A percentile compares a stretch with the other conserved stretches of the same genome.
Conservation (phyloP, 2,888 invertebrate species). For the Diarsia rubi region DNA sequence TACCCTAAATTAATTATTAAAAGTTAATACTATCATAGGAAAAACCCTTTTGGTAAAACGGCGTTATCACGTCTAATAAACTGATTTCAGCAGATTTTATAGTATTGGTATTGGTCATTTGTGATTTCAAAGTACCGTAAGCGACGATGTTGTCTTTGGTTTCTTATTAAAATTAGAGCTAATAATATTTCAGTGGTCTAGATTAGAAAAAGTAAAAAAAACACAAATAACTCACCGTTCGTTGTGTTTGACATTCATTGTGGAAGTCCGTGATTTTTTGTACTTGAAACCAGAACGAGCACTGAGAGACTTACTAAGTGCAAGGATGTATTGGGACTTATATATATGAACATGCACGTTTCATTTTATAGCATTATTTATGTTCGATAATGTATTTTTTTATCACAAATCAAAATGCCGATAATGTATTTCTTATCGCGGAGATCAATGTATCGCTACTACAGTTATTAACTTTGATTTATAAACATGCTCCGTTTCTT, state of each 20-base stretch:
- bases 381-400: conserved; percentile 65
- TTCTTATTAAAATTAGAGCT: not conserved
- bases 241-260: conserved; percentile 48
- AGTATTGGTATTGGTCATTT: not conserved
- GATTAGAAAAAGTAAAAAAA: not conserved
- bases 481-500: conserved; percentile 43
- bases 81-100: not conserved
- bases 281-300: conserved; percentile 20
- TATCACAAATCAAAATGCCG: conserved; percentile 68
- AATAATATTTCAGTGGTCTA: not conserved
- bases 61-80: not conserved
- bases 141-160: not conserved
- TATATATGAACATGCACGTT: conserved; percentile 52
- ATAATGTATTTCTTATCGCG: conserved; percentile 65
- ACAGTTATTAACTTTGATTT: conserved; percentile 64
- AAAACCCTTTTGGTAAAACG: not conserved
- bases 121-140: not conserved
- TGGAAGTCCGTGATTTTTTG: conserved; percentile 46
- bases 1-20: no score
- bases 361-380: conserved; percentile 64
- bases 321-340: conserved; percentile 51
- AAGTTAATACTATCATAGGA: not conserved
- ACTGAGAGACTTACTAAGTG: conserved; percentile 46
- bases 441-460: conserved; percentile 53
- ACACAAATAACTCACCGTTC: conserved; percentile 50